Evolutionary conservation across 2,797 vertebrate species (phyloP).

Genomic region (Tiaroga cobitis): DNA sequence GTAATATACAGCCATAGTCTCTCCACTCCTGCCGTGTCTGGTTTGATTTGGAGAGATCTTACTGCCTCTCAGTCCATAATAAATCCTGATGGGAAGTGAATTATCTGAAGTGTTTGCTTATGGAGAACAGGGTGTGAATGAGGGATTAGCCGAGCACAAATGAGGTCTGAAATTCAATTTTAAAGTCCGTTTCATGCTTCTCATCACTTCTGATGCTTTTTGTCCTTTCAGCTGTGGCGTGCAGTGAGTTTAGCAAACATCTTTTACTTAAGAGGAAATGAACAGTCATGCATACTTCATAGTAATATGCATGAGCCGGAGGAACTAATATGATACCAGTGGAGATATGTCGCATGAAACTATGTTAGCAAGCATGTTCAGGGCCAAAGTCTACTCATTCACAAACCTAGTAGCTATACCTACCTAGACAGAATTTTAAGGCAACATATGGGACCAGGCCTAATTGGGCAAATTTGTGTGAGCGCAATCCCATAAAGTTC

Average conservation of each 20-base stretch:
- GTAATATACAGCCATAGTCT: neutral
- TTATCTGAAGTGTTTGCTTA: constrained; percentile 57
- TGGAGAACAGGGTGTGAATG: constrained; percentile 57
- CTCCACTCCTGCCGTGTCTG: neutral
- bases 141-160: constrained; percentile 59
- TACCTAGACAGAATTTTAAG: neutral
- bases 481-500: too few species aligned
- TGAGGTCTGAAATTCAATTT: constrained; percentile 63
- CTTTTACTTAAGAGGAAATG: constrained; percentile 33
- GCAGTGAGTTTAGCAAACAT: constrained; percentile 47
- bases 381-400: neutral
- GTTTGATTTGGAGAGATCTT: constrained; percentile 20
- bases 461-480: too few species aligned
- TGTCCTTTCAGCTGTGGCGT: constrained; percentile 50
- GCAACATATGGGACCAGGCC: neutral
- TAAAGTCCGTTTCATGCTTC: constrained; percentile 49
- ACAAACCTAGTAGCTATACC: neutral
- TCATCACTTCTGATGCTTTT: constrained; percentile 56
- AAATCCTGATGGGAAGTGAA: constrained; percentile 42
- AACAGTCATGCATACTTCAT: constrained; percentile 26
- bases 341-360: constrained; percentile 32
- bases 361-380: constrained; percentile 5
- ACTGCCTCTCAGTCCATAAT: constrained; percentile 12
- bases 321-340: neutral
- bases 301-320: neutral